phyloP scores from a whole-genome alignment of 1,140 invertebrate genomes.

The Halyomorpha halys region DNA sequence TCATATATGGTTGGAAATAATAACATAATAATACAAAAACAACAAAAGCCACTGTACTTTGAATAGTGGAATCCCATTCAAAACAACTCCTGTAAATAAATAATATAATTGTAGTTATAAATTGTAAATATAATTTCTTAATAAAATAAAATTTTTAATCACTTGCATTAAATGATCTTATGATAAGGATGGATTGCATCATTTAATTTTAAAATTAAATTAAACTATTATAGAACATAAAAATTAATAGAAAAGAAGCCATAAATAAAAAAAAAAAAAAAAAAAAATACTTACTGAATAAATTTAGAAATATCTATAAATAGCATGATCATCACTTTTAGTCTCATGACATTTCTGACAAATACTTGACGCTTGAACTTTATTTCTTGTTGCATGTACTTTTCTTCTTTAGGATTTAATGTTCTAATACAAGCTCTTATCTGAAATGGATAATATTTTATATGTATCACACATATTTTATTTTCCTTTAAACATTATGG shows the following conservation, averaged over 20 bases:
- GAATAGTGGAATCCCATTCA: constrained; percentile 89
- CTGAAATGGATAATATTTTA: constrained; percentile 36
- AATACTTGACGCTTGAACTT: constrained; percentile 94
- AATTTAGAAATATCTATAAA: constrained; percentile 84
- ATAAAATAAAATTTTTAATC: background rate
- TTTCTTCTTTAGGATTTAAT: constrained; percentile 90
- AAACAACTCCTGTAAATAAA: constrained; percentile 71
- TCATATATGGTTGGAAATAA: constrained; percentile 80
- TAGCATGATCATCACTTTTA: constrained; percentile 80
- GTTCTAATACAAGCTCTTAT: constrained; percentile 80
- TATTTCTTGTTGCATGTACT: constrained; percentile 85
- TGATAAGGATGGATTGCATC: background rate
- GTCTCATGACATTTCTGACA: constrained; percentile 82
- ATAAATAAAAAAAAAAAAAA: too few species aligned
- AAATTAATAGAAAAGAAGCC: too few species aligned
- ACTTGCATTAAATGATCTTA: background rate
- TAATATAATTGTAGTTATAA: background rate
- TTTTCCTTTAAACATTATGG: too few species aligned
- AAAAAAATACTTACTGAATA: constrained; percentile 62
- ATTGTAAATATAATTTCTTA: background rate
- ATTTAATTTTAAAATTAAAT: too few species aligned
- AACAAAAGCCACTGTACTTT: constrained; percentile 77
- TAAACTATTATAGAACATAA: too few species aligned
- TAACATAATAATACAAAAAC: constrained; percentile 71
- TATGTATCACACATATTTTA: background rate